These are phyloP conservation scores for Odocoileus virginianus DNA, from an alignment of 2,113 vertebrate genomes.

Conservation along the genomic window DNA sequence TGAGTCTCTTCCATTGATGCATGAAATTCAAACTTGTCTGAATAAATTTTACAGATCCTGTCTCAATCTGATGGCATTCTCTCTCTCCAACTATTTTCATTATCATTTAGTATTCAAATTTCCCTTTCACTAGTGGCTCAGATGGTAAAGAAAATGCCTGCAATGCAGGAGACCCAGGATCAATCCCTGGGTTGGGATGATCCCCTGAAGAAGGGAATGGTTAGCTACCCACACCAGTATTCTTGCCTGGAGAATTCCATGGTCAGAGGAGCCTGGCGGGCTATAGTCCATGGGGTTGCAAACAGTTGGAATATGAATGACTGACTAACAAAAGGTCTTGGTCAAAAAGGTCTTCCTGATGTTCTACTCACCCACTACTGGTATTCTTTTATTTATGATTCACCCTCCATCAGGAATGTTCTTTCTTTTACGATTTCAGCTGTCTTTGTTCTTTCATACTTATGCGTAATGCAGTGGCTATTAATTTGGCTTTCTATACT, in stretches of 20 bases:
- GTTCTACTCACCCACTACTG: not conserved
- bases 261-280: not conserved
- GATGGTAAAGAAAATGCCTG: not conserved
- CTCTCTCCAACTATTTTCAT: not conserved
- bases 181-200: not conserved
- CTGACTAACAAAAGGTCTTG: not conserved
- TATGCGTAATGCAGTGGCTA: not conserved
- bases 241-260: not conserved
- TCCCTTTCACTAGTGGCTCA: not conserved
- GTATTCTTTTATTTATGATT: not conserved
- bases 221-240: not conserved
- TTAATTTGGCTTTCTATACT: not conserved
- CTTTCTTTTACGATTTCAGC: not conserved
- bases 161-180: not conserved
- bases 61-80: not conserved
- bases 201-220: not conserved
- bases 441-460: not conserved
- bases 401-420: not conserved
- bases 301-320: not conserved
- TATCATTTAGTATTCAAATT: not conserved
- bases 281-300: not conserved
- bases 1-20: not conserved
- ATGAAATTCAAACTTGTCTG: not conserved
- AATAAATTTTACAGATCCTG: not conserved
- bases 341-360: not conserved